These are phyloP conservation scores for Podargus strigoides DNA, from an alignment of 2,797 vertebrate genomes.

Conservation along the genomic window DNA sequence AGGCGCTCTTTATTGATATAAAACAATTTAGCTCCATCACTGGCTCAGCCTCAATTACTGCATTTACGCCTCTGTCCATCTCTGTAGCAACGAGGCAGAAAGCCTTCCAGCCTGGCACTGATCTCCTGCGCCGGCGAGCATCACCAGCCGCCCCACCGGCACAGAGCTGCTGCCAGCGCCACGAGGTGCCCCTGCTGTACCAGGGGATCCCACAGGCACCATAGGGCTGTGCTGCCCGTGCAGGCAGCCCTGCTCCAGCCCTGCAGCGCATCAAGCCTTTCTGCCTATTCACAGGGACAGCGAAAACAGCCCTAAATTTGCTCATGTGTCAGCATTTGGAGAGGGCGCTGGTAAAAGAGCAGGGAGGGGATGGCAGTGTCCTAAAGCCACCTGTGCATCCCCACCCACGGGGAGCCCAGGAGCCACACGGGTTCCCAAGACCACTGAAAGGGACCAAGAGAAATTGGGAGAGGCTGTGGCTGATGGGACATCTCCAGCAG, in stretches of 20 bases:
- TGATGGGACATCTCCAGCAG: background rate
- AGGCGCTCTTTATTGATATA: background rate
- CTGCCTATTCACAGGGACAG: background rate
- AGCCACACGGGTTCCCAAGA: fast-evolving
- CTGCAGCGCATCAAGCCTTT: fast-evolving
- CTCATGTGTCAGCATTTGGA: background rate
- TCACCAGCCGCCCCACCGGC: fast-evolving
- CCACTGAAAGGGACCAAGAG: background rate
- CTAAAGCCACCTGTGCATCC: background rate
- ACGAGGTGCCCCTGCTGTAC: fast-evolving
- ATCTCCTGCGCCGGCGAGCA: fast-evolving
- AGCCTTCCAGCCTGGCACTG: background rate
- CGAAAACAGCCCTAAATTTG: background rate
- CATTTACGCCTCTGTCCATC: background rate
- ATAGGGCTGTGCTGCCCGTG: fast-evolving
- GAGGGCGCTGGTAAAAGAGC: background rate
- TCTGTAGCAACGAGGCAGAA: background rate
- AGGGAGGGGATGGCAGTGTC: background rate
- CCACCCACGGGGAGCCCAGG: fast-evolving
- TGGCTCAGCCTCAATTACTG: background rate
- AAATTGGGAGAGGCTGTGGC: fast-evolving
- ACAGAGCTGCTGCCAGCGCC: background rate
- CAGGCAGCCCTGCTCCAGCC: background rate
- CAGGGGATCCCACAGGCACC: background rate
- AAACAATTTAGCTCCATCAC: background rate